Percentiles rank a stretch among this genome's conserved stretches.
Evolutionary conservation across 2,797 vertebrate genomes (phyloP).

Genomic region (Nannoperca australis): DNA sequence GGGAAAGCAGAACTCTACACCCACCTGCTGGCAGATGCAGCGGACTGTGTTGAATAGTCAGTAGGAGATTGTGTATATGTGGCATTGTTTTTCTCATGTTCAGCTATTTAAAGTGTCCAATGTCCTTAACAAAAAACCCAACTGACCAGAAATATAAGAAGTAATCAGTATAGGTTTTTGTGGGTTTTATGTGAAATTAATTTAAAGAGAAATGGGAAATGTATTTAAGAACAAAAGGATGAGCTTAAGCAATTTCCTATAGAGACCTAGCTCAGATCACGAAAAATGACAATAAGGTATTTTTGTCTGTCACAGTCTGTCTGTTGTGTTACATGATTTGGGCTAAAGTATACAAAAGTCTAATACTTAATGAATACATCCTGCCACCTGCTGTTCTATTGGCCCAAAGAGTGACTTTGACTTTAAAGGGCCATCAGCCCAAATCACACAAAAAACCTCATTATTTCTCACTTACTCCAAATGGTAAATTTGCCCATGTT

Average conservation of each 20-base stretch:
- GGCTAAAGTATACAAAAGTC: neutral
- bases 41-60: neutral
- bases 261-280: neutral
- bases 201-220: neutral
- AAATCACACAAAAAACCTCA: neutral
- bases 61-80: neutral
- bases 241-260: neutral
- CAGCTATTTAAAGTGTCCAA: neutral
- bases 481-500: neutral
- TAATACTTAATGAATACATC: neutral
- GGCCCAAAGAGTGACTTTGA: neutral
- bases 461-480: neutral
- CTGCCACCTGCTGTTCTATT: conserved; percentile 57
- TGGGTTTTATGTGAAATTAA: neutral
- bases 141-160: neutral
- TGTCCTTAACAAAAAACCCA: neutral
- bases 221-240: neutral
- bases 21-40: conserved; percentile 37
- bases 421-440: neutral
- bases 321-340: neutral
- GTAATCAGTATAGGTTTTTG: neutral
- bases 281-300: neutral
- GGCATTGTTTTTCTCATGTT: neutral
- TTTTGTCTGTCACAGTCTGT: neutral
- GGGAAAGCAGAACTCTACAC: conserved; percentile 9